A percentile compares a stretch with the other conserved stretches of the same genome.
Conservation (phyloP, 2,888 invertebrate species). For the Ceraclea dissimilis region DNA sequence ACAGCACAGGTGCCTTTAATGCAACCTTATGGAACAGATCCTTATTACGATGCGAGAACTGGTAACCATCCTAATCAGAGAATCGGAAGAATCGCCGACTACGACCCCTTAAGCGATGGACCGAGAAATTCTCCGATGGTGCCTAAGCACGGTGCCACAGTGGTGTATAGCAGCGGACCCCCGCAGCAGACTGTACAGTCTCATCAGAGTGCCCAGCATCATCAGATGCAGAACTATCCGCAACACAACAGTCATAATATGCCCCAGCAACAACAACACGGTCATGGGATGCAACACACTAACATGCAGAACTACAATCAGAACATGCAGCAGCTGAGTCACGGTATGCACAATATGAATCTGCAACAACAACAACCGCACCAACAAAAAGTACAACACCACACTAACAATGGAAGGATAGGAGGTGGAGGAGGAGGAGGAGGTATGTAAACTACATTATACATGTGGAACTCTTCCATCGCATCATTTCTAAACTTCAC, state of each 20-base stretch:
- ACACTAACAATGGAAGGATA: slow-evolving; percentile 24
- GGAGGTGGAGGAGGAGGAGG: slow-evolving; percentile 9
- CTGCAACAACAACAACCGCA: slow-evolving; percentile 1
- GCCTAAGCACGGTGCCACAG: slow-evolving; percentile 69
- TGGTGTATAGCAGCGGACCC: slow-evolving; percentile 65
- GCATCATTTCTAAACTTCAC: neutral
- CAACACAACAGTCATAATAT: slow-evolving; percentile 30
- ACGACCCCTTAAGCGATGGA: slow-evolving; percentile 68
- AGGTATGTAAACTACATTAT: neutral
- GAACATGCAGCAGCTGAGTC: slow-evolving; percentile 1
- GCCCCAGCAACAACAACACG: slow-evolving; percentile 31
- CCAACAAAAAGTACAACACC: slow-evolving; percentile 15
- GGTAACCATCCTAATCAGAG: slow-evolving; percentile 32
- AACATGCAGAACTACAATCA: slow-evolving; percentile 4
- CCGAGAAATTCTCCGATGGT: slow-evolving; percentile 65
- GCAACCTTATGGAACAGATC: slow-evolving; percentile 13
- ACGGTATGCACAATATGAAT: neutral
- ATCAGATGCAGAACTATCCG: slow-evolving; percentile 28
- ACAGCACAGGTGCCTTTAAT: slow-evolving; percentile 4
- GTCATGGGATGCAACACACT: slow-evolving; percentile 27
- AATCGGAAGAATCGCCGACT: slow-evolving; percentile 72
- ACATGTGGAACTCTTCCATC: neutral
- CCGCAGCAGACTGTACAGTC: slow-evolving; percentile 28
- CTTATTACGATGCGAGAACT: slow-evolving; percentile 7
- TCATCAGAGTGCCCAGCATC: slow-evolving; percentile 31